Percentiles rank a stretch among this genome's conserved stretches.
Conservation (phyloP, 2,797 vertebrate genomes). For the Pygocentrus nattereri region DNA sequence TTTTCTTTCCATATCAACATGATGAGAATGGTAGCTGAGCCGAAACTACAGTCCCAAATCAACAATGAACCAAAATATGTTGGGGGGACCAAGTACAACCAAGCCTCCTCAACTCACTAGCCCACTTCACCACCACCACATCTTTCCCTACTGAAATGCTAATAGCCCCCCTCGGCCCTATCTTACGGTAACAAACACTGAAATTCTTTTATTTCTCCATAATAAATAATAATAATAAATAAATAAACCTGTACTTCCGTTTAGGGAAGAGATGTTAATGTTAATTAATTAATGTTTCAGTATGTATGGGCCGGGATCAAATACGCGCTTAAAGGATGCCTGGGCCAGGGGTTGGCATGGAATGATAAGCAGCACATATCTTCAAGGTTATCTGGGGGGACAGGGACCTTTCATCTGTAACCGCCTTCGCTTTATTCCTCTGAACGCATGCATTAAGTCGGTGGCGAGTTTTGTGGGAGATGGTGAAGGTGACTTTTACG, state of each 20-base stretch:
- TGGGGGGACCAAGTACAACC: slow-evolving; percentile 72
- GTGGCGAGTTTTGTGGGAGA: slow-evolving; percentile 54
- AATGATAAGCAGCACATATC: slow-evolving; percentile 81
- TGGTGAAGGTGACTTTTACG: slow-evolving; percentile 80
- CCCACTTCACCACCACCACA: slow-evolving; percentile 53
- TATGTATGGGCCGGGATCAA: slow-evolving; percentile 70
- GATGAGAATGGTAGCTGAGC: slow-evolving; percentile 2
- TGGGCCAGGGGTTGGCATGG: slow-evolving; percentile 73
- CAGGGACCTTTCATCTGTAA: slow-evolving; percentile 79
- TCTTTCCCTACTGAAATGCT: slow-evolving; percentile 74
- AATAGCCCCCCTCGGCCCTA: slow-evolving; percentile 77
- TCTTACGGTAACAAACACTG: slow-evolving; percentile 76
- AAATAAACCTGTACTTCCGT: too few species aligned
- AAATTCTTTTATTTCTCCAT: slow-evolving; percentile 77
- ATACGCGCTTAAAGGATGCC: slow-evolving; percentile 77
- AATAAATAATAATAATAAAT: too few species aligned
- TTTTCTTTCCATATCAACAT: slow-evolving; percentile 75
- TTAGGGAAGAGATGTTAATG: slow-evolving; percentile 76
- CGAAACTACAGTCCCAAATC: slow-evolving; percentile 10
- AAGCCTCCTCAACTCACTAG: slow-evolving; percentile 60
- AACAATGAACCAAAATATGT: slow-evolving; percentile 21
- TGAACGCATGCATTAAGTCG: slow-evolving; percentile 79
- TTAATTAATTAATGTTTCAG: slow-evolving; percentile 76
- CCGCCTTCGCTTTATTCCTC: slow-evolving; percentile 78
- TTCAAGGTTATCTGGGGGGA: slow-evolving; percentile 84